Base-by-base conservation (phyloP, 2,797 vertebrate species). In the Sardinella longiceps region DNA sequence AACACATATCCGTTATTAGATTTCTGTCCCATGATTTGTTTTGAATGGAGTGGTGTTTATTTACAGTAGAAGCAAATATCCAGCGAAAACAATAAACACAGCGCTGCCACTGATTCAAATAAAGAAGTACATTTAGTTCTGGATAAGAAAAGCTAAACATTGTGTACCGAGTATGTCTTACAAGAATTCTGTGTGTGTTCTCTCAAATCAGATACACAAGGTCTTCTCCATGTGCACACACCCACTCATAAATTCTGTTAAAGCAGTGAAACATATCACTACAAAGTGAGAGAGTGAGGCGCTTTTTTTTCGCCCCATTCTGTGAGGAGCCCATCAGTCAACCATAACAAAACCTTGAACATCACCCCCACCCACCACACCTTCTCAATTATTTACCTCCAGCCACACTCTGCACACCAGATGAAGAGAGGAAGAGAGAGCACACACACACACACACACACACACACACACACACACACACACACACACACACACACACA, bases 311-410 rank as follows among this genome's bases (percentile, higher is more conserved):
- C 10, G 46, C 10, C 90, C 89, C 85, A 90, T 87, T 89, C 33
- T n/a, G n/a, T 10, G 70, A 39, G 70, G 23, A 77, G 70, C 2
- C 46, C 87, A 86, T 84, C 81, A 92, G 88, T 88, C 84, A 87
- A 86, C 87, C 28, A 56, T 86, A 90, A 88, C 84, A 90, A 88
- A 93, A 91, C 85, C 90, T 82, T 81, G 81, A 86, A 86, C 87
- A 89, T 88, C 80, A 82, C 82, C 60, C 20, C 89, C 91, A 87
- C 86, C 85, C 86, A 84, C 86, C 86, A 80, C 86, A 83, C 88
- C 63, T 87, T 89, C 83, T 94, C 88, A 93, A 94, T 95, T 92
- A 94, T 94, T 93, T 91, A 94, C 88, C 81, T 88, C 83, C 80
- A 83, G 88, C 84, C 89, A 80, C 85, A 43, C 70, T 39, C 70